phyloP scores from a whole-genome alignment of 1,140 invertebrate species.

The Aphidius ervi region DNA sequence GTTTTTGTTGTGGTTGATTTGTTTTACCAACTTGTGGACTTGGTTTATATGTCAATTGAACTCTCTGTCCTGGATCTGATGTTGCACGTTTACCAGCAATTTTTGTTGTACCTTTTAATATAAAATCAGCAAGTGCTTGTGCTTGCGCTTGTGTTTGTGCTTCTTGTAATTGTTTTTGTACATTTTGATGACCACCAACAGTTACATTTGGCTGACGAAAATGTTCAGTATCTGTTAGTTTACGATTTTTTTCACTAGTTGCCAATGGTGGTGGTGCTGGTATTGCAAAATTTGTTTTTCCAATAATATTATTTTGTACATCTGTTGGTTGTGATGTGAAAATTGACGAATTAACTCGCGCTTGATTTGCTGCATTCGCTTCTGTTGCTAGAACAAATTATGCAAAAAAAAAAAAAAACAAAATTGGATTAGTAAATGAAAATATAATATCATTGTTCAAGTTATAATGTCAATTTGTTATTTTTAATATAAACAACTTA shows the following conservation, averaged over 20 bases:
- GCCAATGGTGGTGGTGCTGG: conserved; percentile 58
- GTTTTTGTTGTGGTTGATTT: conserved; percentile 46
- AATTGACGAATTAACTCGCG: conserved; percentile 48
- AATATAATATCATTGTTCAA: background rate
- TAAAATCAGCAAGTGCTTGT: conserved; percentile 51
- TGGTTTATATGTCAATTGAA: conserved; percentile 46
- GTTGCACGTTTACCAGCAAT: conserved; percentile 64
- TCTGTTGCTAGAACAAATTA: conserved; percentile 53
- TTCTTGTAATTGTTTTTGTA: conserved; percentile 55
- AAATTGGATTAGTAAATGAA: background rate
- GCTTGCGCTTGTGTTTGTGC: conserved; percentile 56
- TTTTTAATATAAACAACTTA: too few species aligned
- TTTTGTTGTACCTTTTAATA: conserved; percentile 60
- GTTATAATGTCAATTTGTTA: too few species aligned
- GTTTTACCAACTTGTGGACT: conserved; percentile 35
- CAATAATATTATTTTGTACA: conserved; percentile 43
- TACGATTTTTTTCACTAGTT: conserved; percentile 54
- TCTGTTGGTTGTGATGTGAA: conserved; percentile 50
- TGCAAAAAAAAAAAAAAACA: conserved; percentile 3
- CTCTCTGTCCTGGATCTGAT: conserved; percentile 62
- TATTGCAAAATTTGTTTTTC: conserved; percentile 59
- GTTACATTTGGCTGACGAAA: conserved; percentile 58
- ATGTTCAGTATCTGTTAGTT: conserved; percentile 63
- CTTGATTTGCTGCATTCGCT: conserved; percentile 49
- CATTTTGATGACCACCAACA: conserved; percentile 41